phyloP scores from a whole-genome alignment of 1,140 invertebrate species.

The Spodoptera litura region DNA sequence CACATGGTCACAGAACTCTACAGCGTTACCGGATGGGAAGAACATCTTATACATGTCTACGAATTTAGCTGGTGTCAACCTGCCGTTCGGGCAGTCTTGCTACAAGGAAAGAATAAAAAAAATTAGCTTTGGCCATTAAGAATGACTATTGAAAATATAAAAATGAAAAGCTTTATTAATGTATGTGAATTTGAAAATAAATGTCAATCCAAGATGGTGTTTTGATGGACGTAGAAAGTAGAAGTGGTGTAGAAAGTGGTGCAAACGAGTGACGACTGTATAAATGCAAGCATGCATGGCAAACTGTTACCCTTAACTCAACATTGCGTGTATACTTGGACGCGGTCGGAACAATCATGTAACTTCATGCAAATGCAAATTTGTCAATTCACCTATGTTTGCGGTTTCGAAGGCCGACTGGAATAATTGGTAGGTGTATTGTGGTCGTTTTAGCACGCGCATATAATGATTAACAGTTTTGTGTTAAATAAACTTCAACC shows the following conservation, averaged over 20 bases:
- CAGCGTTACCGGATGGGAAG: constrained; percentile 98
- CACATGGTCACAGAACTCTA: constrained; percentile 99
- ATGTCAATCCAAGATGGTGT: too few species aligned
- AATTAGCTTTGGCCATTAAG: too few species aligned
- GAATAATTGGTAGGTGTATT: background rate
- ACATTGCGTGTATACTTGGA: constrained; percentile 11
- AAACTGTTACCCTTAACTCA: constrained; percentile 14
- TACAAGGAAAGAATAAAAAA: constrained; percentile 86
- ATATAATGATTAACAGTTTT: too few species aligned
- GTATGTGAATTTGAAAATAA: too few species aligned
- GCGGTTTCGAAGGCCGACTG: background rate
- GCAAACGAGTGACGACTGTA: background rate
- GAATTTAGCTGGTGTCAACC: constrained; percentile 98
- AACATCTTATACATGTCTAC: constrained; percentile 99
- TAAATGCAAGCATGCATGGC: constrained; percentile 14
- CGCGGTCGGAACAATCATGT: constrained; percentile 19
- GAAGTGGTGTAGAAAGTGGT: background rate
- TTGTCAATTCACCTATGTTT: constrained; percentile 25
- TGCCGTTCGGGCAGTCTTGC: constrained; percentile 99
- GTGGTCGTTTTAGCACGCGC: too few species aligned
- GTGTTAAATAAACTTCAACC: too few species aligned
- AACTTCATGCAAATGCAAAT: constrained; percentile 25
- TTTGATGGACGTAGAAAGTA: too few species aligned
- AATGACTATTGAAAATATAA: too few species aligned
- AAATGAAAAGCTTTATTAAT: too few species aligned